phyloP scores from a whole-genome alignment of 2,888 invertebrate species.

The Cylindroiulus punctatus region DNA sequence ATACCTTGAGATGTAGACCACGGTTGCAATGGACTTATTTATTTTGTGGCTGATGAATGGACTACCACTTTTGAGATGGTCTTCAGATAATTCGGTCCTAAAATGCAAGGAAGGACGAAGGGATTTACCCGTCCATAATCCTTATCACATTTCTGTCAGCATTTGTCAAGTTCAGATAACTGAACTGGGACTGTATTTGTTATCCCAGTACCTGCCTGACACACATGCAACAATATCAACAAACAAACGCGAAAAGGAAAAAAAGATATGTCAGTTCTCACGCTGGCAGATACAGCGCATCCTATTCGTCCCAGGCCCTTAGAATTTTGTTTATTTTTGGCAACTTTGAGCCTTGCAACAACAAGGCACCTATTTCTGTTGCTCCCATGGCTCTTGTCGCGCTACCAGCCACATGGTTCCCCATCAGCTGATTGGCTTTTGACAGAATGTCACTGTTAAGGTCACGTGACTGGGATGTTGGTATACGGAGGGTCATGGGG shows the following conservation, averaged over 20 bases:
- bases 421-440: constrained; percentile 23
- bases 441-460: constrained; percentile 8
- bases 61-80: no score
- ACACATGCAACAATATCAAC: neutral
- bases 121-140: no score
- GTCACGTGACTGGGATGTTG: constrained; percentile 8
- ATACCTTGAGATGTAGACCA: no score
- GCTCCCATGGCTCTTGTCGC: constrained; percentile 3
- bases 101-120: no score
- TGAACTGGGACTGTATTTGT: no score
- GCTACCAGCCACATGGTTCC: neutral
- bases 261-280: neutral
- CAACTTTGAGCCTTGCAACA: constrained; percentile 47
- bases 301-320: neutral
- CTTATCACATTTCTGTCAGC: no score
- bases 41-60: no score
- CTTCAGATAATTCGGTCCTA: no score
- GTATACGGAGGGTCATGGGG: neutral
- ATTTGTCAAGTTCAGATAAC: no score
- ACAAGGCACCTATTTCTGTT: constrained; percentile 43
- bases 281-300: constrained; percentile 9
- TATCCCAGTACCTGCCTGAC: constrained; percentile 17
- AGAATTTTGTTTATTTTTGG: constrained; percentile 46
- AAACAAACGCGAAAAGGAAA: neutral
- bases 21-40: no score